Evolutionary conservation across 2,113 vertebrate species (phyloP).

Genomic region (Oceanodroma tethys): DNA sequence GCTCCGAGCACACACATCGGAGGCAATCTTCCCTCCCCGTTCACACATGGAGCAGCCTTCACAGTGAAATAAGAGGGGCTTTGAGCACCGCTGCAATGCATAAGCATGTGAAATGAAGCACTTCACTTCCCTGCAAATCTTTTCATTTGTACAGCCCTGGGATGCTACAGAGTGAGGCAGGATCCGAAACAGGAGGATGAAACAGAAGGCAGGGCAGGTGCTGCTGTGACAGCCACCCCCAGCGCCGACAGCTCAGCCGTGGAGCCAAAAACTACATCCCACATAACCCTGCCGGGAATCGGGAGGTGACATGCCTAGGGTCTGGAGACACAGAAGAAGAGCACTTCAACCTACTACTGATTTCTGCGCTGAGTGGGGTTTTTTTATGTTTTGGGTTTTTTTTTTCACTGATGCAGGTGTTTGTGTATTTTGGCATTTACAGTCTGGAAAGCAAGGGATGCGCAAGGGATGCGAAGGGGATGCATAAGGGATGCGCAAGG

Average conservation of each 20-base stretch:
- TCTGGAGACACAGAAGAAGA: not conserved
- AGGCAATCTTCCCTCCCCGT: not conserved
- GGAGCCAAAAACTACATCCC: not conserved
- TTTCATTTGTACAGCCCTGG: not conserved
- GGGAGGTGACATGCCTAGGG: accelerated
- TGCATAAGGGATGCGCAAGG: not conserved
- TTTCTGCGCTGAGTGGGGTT: not conserved
- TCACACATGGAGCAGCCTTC: not conserved
- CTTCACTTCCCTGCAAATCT: not conserved
- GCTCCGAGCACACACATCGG: accelerated
- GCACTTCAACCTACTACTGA: not conserved
- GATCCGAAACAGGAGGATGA: not conserved
- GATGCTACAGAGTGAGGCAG: not conserved
- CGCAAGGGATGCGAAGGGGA: not conserved
- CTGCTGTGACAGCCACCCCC: not conserved
- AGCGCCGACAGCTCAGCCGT: accelerated
- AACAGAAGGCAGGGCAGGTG: not conserved
- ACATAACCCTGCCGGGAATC: not conserved
- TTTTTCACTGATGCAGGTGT: not conserved
- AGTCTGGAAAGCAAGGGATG: not conserved
- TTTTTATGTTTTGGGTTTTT: accelerated
- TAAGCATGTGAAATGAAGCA: not conserved
- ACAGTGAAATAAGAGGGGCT: not conserved
- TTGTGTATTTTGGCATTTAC: not conserved
- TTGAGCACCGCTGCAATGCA: not conserved